Evolutionary conservation across 2,113 vertebrate species (phyloP), one percentile per base, ranked within the genome.

Genomic region (Promerops cafer): DNA sequence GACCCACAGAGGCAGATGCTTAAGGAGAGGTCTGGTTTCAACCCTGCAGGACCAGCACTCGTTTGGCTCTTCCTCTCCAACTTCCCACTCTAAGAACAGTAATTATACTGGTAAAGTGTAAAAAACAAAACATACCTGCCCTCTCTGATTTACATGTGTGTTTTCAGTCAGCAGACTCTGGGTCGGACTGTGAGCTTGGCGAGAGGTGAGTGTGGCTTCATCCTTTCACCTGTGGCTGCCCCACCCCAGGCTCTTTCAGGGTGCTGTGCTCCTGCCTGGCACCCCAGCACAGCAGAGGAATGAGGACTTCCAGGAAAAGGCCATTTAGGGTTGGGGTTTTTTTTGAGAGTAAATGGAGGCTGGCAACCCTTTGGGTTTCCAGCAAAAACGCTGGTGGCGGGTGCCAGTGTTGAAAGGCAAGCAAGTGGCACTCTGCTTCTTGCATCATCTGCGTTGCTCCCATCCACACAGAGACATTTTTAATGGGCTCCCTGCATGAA

Each of bases 91-190:
- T 17, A 24, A 63, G 30, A 70, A 59, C n/a, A 56, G 52, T 70
- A 70, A 70, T 71, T 66, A n/a, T 9, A 37, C 11, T 28, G 30
- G 12, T 42, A 56, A 80, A 80, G 56, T 64, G 23, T 45, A 15
- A 57, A 82, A 35, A 61, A 2, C 23, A 66, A 26, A 18, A 8
- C 5, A 1, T 63, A 15, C 30, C 66, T 94, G 52, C 24, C 31
- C n/a, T 87, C 23, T 89, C 72, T 92, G 88, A 89, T 79, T 95
- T 37, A 35, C 24, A 1, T 27, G 26, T 96, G 66, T 97, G 74
- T 95, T 96, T 95, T 96, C 93, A 96, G 95, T 33, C 86, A 59
- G 95, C 94, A 96, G 96, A n/a, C 50, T 80, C 92, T 2, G 93
- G 49, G 45, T 57, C 7, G 2, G 74, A 82, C 70, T 96, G 96